phyloP scores from a whole-genome alignment of 2,113 vertebrate genomes.

The Gymnogyps californianus region DNA sequence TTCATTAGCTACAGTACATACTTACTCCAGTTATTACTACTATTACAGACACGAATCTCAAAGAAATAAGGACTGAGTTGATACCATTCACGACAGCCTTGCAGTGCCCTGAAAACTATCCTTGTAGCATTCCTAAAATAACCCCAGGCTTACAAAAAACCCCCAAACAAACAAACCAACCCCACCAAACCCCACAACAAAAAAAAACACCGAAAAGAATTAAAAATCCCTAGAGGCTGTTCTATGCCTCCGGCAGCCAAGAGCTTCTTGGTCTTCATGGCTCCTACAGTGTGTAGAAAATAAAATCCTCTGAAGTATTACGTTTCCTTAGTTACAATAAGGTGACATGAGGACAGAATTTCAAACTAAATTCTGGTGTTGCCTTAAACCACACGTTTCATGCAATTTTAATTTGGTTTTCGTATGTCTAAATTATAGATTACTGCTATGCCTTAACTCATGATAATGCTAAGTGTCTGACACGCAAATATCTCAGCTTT shows the following conservation, averaged over 20 bases:
- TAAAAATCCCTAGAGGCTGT: background rate
- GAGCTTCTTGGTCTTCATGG: background rate
- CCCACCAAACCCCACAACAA: no score
- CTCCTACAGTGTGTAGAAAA: background rate
- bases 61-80: background rate
- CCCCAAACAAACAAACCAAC: background rate
- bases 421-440: slow-evolving; percentile 52
- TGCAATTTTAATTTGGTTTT: slow-evolving; percentile 58
- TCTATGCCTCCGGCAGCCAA: background rate
- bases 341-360: slow-evolving; percentile 51
- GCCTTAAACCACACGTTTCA: slow-evolving; percentile 46
- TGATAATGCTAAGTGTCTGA: background rate
- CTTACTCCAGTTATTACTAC: background rate
- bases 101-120: background rate
- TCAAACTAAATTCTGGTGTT: background rate
- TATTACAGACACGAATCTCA: background rate
- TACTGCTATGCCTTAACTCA: background rate
- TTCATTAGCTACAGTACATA: background rate
- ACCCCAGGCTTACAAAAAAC: background rate
- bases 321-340: slow-evolving; percentile 25
- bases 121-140: background rate
- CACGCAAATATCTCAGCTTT: background rate
- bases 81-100: background rate
- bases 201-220: background rate
- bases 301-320: background rate